Conservation (phyloP, 2,797 vertebrate species). For the Apodemus agrarius region DNA sequence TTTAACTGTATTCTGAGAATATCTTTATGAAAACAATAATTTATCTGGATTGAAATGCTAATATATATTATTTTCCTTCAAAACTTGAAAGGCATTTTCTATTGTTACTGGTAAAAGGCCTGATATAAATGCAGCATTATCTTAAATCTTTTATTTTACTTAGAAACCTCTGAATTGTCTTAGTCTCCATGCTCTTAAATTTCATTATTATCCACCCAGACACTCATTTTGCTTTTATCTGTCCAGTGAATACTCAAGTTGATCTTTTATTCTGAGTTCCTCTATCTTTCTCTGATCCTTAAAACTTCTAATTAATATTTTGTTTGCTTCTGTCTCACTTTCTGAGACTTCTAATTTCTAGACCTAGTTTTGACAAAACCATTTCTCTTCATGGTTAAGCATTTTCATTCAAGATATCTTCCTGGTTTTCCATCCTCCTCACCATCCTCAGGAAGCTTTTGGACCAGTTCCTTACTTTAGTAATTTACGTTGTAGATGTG, state of each 20-base stretch:
- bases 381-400: background rate
- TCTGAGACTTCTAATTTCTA: background rate
- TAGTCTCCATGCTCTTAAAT: constrained; percentile 18
- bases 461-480: background rate
- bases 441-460: background rate
- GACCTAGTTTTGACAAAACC: background rate
- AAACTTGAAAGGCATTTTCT: background rate
- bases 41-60: constrained; percentile 44
- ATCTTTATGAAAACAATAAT: constrained; percentile 48
- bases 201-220: constrained; percentile 1
- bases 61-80: background rate
- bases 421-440: background rate
- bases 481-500: background rate
- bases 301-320: background rate
- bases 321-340: background rate
- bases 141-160: constrained; percentile 10
- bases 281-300: constrained; percentile 49
- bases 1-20: background rate
- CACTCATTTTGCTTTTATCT: constrained; percentile 53
- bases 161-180: constrained; percentile 17
- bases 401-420: background rate
- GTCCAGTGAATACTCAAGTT: background rate
- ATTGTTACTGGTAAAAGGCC: background rate
- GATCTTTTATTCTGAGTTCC: constrained; percentile 3
- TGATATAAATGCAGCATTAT: background rate